phyloP scores from a whole-genome alignment of 2,888 invertebrate species.

The Pammene fasciana region DNA sequence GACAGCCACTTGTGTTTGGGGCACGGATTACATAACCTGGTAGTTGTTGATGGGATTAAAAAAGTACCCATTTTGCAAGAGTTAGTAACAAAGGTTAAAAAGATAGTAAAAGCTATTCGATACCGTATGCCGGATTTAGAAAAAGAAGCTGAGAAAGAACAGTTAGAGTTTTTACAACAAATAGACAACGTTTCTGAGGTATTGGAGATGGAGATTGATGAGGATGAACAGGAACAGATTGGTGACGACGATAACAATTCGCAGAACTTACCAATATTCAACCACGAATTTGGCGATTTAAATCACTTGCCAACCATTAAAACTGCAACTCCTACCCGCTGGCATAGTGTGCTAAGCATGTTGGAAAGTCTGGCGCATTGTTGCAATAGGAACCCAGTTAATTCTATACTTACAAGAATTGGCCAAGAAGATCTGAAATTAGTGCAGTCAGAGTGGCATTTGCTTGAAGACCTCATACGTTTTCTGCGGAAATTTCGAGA shows the following conservation, averaged over 20 bases:
- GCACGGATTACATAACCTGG: slow-evolving; percentile 36
- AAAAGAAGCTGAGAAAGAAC: not conserved
- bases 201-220: too few species aligned
- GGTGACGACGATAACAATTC: not conserved
- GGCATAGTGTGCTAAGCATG: slow-evolving; percentile 16
- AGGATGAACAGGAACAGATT: slow-evolving; percentile 25
- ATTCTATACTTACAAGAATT: not conserved
- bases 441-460: not conserved
- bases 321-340: not conserved
- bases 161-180: not conserved
- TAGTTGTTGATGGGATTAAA: slow-evolving; percentile 29
- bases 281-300: not conserved
- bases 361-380: slow-evolving; percentile 10
- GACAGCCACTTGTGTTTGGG: slow-evolving; percentile 33
- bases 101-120: slow-evolving; percentile 22
- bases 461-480: not conserved
- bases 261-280: not conserved
- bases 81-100: slow-evolving; percentile 29
- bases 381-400: slow-evolving; percentile 3
- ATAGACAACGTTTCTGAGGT: slow-evolving; percentile 6
- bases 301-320: slow-evolving; percentile 3
- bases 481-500: slow-evolving; percentile 12
- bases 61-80: slow-evolving; percentile 6
- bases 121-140: slow-evolving; percentile 18
- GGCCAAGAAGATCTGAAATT: slow-evolving; percentile 4